These are phyloP conservation scores for Felis catus DNA, from an alignment of 2,113 vertebrate genomes.

Conservation along the genomic window F.catus_Fca126_mat1.0 CM031420.1:148024001-148024500, in stretches of 20 bases:
- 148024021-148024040: too few relatives aligned
- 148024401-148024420: background rate
- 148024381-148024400: background rate
- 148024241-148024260: background rate
- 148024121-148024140: too few relatives aligned
- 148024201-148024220: background rate
- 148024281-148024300: background rate
- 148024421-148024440: background rate
- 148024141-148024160: too few relatives aligned
- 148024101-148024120: too few relatives aligned
- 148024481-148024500: background rate
- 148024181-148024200: background rate
- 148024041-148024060: too few relatives aligned
- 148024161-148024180: background rate
- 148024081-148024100: too few relatives aligned
- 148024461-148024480: background rate
- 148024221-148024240: background rate
- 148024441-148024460: background rate
- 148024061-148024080: too few relatives aligned
- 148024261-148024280: background rate
- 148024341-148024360: background rate
- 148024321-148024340: background rate
- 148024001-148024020: too few relatives aligned
- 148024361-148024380: background rate
- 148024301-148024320: slow-evolving; percentile 1